Conservation (phyloP, 2,888 invertebrate genomes). For the Hypena proboscidalis region DNA sequence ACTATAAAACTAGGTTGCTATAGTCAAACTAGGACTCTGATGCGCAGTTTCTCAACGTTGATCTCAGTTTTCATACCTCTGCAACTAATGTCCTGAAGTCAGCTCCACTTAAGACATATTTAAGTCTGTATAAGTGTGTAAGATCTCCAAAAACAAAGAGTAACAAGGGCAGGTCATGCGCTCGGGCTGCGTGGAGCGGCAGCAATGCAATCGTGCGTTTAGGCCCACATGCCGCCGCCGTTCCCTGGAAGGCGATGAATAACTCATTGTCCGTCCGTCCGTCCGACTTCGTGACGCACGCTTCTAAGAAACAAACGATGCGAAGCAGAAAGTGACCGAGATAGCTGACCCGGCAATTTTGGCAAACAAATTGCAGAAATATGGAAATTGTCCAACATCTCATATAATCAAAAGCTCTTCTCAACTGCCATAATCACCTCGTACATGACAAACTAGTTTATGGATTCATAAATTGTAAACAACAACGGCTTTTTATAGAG, state of each 20-base stretch:
- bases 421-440: conserved; percentile 15
- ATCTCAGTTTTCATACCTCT: too few species aligned
- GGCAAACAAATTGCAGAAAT: conserved; percentile 50
- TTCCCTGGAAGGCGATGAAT: conserved; percentile 83
- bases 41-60: too few species aligned
- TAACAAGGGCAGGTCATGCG: conserved; percentile 71
- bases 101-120: too few species aligned
- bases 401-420: too few species aligned
- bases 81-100: too few species aligned
- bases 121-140: conserved; percentile 17
- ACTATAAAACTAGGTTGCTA: too few species aligned
- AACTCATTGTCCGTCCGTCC: conserved; percentile 83
- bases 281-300: conserved; percentile 78
- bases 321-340: conserved; percentile 74
- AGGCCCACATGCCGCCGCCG: conserved; percentile 79
- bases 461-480: conserved; percentile 9
- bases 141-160: conserved; percentile 57
- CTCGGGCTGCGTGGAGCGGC: conserved; percentile 53
- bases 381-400: too few species aligned
- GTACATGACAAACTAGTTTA: too few species aligned
- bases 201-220: conserved; percentile 78
- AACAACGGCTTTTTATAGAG: not conserved
- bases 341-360: conserved; percentile 73
- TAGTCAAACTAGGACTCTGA: too few species aligned
- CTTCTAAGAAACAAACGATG: conserved; percentile 73